These are phyloP conservation scores for Oreochromis spilurus DNA, from an alignment of 2,113 vertebrate species.

Conservation along the genomic window DNA sequence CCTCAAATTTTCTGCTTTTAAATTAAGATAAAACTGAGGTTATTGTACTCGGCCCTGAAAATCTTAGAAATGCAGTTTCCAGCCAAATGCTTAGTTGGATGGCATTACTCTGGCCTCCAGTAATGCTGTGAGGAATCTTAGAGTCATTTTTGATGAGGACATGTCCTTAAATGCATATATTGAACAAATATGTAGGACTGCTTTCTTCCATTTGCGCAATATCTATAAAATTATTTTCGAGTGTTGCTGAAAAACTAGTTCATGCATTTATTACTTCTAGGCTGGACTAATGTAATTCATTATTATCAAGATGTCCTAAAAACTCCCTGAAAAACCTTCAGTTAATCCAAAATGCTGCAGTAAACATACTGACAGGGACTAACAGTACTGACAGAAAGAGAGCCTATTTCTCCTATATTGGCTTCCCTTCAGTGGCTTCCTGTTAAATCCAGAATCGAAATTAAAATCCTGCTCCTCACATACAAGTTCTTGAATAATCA, in stretches of 20 bases:
- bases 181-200: not conserved
- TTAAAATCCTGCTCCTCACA: not conserved
- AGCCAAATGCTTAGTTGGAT: not conserved
- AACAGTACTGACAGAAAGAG: not conserved
- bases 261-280: not conserved
- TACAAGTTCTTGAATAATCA: not conserved
- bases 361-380: not conserved
- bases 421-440: not conserved
- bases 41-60: not conserved
- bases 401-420: not conserved
- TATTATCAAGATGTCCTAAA: not conserved
- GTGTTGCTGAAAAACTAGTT: not conserved
- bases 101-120: not conserved
- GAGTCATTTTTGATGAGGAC: not conserved
- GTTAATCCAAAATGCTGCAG: not conserved
- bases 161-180: not conserved
- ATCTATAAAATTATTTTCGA: not conserved
- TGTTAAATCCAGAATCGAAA: not conserved
- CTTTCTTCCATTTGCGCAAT: not conserved
- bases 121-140: not conserved
- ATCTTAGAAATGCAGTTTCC: not conserved
- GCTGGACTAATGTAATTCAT: not conserved
- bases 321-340: not conserved
- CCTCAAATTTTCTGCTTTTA: not conserved
- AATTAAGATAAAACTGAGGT: not conserved